Conservation (phyloP, 2,888 invertebrate species). For the Oxycera nigricornis region DNA sequence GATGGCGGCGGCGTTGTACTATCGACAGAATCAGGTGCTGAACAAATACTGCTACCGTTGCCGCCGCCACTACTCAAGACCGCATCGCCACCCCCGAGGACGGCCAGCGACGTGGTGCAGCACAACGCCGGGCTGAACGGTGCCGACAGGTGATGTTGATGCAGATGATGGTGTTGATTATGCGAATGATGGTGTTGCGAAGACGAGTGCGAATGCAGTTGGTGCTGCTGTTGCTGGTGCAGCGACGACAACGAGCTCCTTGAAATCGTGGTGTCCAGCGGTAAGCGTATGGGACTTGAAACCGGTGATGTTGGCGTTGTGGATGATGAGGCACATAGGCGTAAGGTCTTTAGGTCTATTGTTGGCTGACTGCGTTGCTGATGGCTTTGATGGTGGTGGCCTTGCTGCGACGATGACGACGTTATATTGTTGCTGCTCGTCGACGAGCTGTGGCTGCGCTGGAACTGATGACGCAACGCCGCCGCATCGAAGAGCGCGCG, state of each 20-base stretch:
- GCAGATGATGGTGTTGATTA: slow-evolving; percentile 48
- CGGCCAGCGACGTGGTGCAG: slow-evolving; percentile 26
- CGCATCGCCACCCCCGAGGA: slow-evolving; percentile 31
- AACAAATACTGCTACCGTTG: slow-evolving; percentile 37
- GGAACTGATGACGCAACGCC: slow-evolving; percentile 43
- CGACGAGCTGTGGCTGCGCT: slow-evolving; percentile 35
- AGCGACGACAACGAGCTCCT: slow-evolving; percentile 49
- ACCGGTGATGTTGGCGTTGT: slow-evolving; percentile 51
- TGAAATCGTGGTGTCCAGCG: slow-evolving; percentile 52
- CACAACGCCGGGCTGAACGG: slow-evolving; percentile 30
- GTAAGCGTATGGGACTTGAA: slow-evolving; percentile 50
- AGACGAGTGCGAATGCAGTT: slow-evolving; percentile 42
- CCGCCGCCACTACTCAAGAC: slow-evolving; percentile 23
- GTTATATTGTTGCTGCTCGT: slow-evolving; percentile 44
- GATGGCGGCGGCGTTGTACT: slow-evolving; percentile 55
- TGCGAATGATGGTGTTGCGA: slow-evolving; percentile 37
- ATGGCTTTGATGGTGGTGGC: slow-evolving; percentile 42
- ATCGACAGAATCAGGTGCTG: slow-evolving; percentile 52
- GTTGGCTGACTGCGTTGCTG: slow-evolving; percentile 46
- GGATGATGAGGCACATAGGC: slow-evolving; percentile 49
- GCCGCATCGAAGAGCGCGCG: slow-evolving; percentile 45
- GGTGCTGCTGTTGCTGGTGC: slow-evolving; percentile 43
- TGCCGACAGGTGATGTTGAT: slow-evolving; percentile 46
- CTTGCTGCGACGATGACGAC: slow-evolving; percentile 41
- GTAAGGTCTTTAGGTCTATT: slow-evolving; percentile 50